phyloP scores from a whole-genome alignment of 2,888 invertebrate genomes.

The Liodrosophila aerea region DNA sequence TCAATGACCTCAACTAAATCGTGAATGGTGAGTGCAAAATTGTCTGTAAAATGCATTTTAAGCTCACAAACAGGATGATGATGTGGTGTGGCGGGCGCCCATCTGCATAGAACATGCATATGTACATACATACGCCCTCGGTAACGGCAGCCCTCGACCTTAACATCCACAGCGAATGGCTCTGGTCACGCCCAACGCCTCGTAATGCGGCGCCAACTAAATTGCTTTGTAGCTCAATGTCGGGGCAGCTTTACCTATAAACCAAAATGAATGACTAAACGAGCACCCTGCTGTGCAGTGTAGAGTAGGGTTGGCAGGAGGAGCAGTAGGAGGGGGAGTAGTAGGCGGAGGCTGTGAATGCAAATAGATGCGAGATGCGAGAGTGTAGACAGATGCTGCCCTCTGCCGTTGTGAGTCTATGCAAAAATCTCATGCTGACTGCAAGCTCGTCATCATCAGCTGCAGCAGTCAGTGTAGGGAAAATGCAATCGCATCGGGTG shows the following conservation, averaged over 20 bases:
- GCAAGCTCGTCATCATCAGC: constrained; percentile 34
- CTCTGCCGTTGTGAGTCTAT: constrained; percentile 27
- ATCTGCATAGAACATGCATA: neutral
- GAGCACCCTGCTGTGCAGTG: constrained; percentile 17
- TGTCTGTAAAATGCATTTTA: constrained; percentile 63
- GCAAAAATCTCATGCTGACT: constrained; percentile 50
- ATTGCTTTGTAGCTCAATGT: constrained; percentile 56
- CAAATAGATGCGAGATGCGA: constrained; percentile 52
- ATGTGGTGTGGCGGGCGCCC: neutral
- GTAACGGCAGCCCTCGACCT: constrained; percentile 48
- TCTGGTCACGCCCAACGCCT: constrained; percentile 40
- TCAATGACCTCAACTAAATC: constrained; percentile 61
- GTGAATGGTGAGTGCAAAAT: constrained; percentile 70
- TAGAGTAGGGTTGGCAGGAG: neutral
- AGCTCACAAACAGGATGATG: constrained; percentile 37
- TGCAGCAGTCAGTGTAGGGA: constrained; percentile 11
- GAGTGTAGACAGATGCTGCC: constrained; percentile 27
- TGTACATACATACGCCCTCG: too few relatives aligned
- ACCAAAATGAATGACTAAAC: constrained; percentile 69
- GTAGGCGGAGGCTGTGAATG: constrained; percentile 44
- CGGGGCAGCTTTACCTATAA: constrained; percentile 58
- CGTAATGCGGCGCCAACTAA: constrained; percentile 56
- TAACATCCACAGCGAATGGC: constrained; percentile 26
- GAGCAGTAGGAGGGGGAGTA: neutral
- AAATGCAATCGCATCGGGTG: constrained; percentile 41